Evolutionary conservation across 2,888 invertebrate species (phyloP), one percentile per base, ranked within the genome.

Genomic region (Candidula unifasciata): DNA sequence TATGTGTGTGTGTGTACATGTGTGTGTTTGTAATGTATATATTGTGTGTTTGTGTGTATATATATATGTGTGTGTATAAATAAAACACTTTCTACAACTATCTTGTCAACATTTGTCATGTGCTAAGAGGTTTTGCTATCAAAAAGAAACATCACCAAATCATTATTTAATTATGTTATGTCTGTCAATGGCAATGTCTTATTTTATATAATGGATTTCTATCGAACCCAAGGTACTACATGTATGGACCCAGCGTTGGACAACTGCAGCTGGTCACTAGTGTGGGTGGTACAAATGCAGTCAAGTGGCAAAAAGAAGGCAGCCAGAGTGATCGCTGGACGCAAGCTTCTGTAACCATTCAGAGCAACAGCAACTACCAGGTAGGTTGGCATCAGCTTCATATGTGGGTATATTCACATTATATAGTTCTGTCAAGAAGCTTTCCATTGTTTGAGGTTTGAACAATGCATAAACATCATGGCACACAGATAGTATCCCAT

Each of bases 251-350:
- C 33, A 87, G 88, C 44, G 88, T 91, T 24, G 92, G 92, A 13
- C 83, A 44, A 8, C 87, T 92, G 37, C 90, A 88, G 69, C 85
- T 92, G 52, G 88, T 88, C 80, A 88, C 87, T 21, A 84, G 83
- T 13, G 81, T 85, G 10, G 83, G 83, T 16, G 89, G 89, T 0
- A 33, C 60, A 10, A 87, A 84, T 10, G 66, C 52, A n/a, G 83
- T 88, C 35, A 86, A 84, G 30, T 92, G 91, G 90, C 89, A 87
- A 0, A 90, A 88, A 68, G 44, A 85, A 24, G 90, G 90, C 2
- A 89, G 89, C 6, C 92, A 92, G 77, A 92, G 89, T 16, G 90
- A 91, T 87, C 79, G 84, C 37, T 92, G 92, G 92, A 85, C 88
- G n/a, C 89, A 90, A 68, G 91, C 86, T 5, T 88, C 90, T 64